Evolutionary conservation across 2,113 vertebrate species (phyloP).

Genomic region (Coreoperca whiteheadi): DNA sequence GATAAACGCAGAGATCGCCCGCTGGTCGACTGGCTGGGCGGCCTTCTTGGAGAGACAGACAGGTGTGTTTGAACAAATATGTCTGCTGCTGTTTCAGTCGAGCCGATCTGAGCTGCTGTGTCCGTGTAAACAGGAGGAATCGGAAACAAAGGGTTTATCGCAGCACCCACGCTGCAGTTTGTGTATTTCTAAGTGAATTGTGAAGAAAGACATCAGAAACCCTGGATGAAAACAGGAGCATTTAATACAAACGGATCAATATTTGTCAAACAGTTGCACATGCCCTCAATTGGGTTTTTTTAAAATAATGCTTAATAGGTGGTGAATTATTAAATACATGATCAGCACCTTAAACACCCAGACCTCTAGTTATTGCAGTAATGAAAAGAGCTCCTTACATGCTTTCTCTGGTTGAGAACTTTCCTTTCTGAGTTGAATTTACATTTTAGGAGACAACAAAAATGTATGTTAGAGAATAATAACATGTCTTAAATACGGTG

Average conservation of each 20-base stretch:
- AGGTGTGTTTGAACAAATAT: conserved; percentile 58
- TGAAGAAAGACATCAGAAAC: neutral
- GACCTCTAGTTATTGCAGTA: too few species aligned
- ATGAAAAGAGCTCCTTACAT: neutral
- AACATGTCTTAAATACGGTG: too few species aligned
- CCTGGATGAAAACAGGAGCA: neutral
- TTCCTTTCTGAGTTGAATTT: neutral
- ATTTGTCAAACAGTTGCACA: neutral
- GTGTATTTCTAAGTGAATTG: neutral
- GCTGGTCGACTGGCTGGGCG: conserved; percentile 7
- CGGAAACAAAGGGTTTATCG: neutral
- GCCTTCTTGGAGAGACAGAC: conserved; percentile 69
- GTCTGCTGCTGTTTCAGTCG: neutral
- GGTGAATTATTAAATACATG: too few species aligned
- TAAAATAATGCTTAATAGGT: neutral
- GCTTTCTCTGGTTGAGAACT: neutral
- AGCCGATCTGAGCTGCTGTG: neutral
- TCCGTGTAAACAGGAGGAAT: neutral
- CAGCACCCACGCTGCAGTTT: neutral
- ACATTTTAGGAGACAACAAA: neutral
- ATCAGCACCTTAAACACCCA: neutral
- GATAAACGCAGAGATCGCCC: neutral
- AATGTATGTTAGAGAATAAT: too few species aligned
- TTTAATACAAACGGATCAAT: too few species aligned
- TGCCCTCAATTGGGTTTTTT: neutral